phyloP scores from a whole-genome alignment of 1,140 invertebrate species.

The Panulirus ornatus region DNA sequence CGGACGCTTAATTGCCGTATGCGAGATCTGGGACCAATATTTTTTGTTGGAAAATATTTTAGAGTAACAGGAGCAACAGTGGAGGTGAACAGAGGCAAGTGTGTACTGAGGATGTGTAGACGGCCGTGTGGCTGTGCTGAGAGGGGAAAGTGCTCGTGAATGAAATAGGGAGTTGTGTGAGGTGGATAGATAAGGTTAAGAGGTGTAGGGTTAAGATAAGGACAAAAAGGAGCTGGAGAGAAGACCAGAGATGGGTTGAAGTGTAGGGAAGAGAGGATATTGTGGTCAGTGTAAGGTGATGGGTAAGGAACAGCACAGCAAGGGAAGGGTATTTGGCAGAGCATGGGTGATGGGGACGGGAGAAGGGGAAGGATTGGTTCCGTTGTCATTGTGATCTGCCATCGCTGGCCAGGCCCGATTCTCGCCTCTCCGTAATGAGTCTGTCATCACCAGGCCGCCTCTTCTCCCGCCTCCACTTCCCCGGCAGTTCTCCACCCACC shows the following conservation, averaged over 20 bases:
- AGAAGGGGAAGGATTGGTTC: background rate
- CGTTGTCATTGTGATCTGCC: background rate
- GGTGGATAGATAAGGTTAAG: background rate
- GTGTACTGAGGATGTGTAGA: no score
- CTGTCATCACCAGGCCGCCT: slow-evolving; percentile 9
- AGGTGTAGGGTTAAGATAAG: background rate
- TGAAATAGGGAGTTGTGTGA: background rate
- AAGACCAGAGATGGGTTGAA: background rate
- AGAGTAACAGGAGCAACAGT: no score
- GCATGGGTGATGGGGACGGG: background rate
- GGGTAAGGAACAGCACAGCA: background rate
- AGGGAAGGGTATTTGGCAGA: background rate
- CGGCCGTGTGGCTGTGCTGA: no score
- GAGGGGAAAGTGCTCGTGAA: background rate
- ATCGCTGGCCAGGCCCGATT: background rate
- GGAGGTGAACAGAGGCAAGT: no score
- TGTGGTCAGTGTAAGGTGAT: background rate
- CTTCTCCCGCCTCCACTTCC: background rate
- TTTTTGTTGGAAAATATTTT: no score
- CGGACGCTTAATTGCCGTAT: no score
- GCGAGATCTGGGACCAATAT: no score
- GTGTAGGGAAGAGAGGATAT: background rate
- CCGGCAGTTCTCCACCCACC: background rate
- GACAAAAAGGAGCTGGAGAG: background rate
- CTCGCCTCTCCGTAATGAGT: slow-evolving; percentile 28